Evolutionary conservation across 2,888 invertebrate genomes (phyloP).

Genomic region (Alentia gelatinosa): DNA sequence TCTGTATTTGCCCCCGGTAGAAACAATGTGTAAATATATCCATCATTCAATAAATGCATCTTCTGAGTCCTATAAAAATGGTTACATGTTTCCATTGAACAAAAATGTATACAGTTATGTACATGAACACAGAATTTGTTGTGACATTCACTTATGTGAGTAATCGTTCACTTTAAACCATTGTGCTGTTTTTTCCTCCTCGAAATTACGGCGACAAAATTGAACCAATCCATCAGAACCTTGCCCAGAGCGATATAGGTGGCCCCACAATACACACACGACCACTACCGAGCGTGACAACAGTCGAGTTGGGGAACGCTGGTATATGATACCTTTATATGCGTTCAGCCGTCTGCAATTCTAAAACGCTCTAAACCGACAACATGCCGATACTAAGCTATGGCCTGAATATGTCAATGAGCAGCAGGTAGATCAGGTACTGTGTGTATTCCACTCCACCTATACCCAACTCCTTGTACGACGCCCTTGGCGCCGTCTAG

Average conservation of each 20-base stretch:
- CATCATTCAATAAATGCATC: conserved; percentile 29
- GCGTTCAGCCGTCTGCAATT: no score
- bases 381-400: no score
- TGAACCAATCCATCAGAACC: conserved; percentile 6
- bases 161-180: neutral
- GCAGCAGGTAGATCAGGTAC: neutral
- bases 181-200: neutral
- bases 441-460: neutral
- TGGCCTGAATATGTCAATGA: neutral
- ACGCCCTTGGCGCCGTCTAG: neutral
- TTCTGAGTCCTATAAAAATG: conserved; percentile 12
- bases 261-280: no score
- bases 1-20: neutral
- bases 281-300: no score
- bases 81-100: neutral
- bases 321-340: no score
- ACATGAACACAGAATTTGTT: conserved; percentile 48
- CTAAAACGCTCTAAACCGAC: no score
- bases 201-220: conserved; percentile 25
- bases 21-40: neutral
- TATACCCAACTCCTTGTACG: neutral
- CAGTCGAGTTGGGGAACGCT: no score
- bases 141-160: neutral
- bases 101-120: conserved; percentile 9
- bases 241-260: neutral